Evolutionary conservation across 2,888 invertebrate genomes (phyloP).

Genomic region (Tenthredo distinguenda): DNA sequence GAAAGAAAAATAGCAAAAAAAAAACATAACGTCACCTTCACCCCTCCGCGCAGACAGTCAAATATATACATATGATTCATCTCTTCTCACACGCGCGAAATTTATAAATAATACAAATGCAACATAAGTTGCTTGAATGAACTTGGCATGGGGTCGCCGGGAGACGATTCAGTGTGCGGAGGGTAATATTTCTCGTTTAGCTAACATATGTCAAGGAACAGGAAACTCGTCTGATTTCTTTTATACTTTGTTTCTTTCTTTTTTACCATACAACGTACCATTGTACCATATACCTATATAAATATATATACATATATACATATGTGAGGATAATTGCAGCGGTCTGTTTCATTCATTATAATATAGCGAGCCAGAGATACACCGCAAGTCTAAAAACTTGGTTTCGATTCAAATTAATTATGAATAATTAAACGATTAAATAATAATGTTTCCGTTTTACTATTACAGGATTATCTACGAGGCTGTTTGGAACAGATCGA

Average conservation of each 20-base stretch:
- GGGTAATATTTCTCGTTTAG: constrained; percentile 3
- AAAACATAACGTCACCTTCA: background rate
- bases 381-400: background rate
- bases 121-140: constrained; percentile 62
- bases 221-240: constrained; percentile 45
- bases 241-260: constrained; percentile 19
- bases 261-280: background rate
- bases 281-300: background rate
- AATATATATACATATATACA: background rate
- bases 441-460: background rate
- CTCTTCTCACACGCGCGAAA: constrained; percentile 24
- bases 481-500: constrained; percentile 91
- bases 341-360: constrained; percentile 48
- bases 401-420: constrained; percentile 49
- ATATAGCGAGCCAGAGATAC: background rate
- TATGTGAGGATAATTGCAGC: constrained; percentile 21
- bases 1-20: background rate
- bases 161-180: constrained; percentile 49
- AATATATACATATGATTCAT: constrained; percentile 38
- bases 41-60: constrained; percentile 10
- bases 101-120: constrained; percentile 6
- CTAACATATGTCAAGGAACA: constrained; percentile 45
- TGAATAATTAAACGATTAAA: background rate
- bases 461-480: constrained; percentile 88
- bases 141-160: constrained; percentile 70